A percentile compares a stretch with the other conserved stretches of the same genome.
Evolutionary conservation across 2,113 vertebrate species (phyloP).

Genomic region (Clarias batrachus): DNA sequence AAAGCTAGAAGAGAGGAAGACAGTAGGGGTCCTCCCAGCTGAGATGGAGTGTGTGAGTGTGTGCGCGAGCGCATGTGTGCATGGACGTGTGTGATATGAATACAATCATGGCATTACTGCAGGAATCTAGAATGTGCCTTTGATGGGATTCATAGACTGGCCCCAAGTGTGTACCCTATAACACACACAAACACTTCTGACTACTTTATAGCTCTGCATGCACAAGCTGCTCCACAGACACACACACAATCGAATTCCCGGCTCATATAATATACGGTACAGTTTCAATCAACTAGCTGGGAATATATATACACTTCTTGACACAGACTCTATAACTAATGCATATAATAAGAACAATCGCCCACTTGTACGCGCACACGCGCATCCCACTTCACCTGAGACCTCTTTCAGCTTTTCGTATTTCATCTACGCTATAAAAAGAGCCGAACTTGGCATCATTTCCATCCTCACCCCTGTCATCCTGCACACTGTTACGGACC

Average conservation of each 20-base stretch:
- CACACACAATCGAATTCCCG: background rate
- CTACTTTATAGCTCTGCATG: background rate
- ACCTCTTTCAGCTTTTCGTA: background rate
- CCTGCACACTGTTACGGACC: background rate
- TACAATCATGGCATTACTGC: slow-evolving; percentile 51
- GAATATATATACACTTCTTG: background rate
- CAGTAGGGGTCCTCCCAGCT: slow-evolving; percentile 7
- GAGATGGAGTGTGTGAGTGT: background rate
- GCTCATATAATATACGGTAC: background rate
- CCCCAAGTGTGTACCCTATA: background rate
- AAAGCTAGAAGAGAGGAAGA: background rate
- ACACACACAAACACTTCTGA: background rate
- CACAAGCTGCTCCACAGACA: background rate
- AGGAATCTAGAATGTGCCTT: slow-evolving; percentile 33
- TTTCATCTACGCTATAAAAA: background rate
- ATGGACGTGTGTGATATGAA: slow-evolving; percentile 23
- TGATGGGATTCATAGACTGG: slow-evolving; percentile 27
- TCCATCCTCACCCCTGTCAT: background rate
- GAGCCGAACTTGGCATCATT: background rate
- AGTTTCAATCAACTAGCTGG: background rate
- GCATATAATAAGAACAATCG: slow-evolving; percentile 3
- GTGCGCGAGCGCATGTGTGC: slow-evolving; percentile 11
- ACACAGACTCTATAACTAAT: background rate
- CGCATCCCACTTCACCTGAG: background rate
- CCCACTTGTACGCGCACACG: background rate